Conservation (phyloP, 2,888 invertebrate species). For the Lathronympha strigana region DNA sequence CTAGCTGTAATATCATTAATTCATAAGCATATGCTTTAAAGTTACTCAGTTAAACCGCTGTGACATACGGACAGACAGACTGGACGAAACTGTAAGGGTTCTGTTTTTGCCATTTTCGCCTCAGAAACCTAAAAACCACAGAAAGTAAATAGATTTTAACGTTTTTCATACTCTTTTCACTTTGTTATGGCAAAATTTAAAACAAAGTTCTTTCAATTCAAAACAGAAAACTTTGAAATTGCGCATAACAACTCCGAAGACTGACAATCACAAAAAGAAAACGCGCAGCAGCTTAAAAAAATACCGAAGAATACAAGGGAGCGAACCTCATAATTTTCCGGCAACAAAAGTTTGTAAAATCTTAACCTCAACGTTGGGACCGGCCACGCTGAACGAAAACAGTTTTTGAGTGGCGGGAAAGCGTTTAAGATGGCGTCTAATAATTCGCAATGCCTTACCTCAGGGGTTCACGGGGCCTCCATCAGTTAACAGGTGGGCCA, state of each 20-base stretch:
- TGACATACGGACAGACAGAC: too few relatives aligned
- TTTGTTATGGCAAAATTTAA: neutral
- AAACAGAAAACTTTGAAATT: neutral
- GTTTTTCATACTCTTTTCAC: neutral
- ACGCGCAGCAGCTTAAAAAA: slow-evolving; percentile 19
- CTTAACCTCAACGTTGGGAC: slow-evolving; percentile 17
- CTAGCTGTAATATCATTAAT: too few relatives aligned
- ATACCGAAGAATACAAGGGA: neutral
- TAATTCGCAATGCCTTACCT: slow-evolving; percentile 60
- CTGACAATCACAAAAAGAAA: slow-evolving; percentile 6
- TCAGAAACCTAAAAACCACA: too few relatives aligned
- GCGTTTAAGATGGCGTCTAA: slow-evolving; percentile 22
- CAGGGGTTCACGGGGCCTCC: slow-evolving; percentile 68
- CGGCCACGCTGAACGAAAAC: slow-evolving; percentile 1
- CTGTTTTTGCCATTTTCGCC: too few relatives aligned
- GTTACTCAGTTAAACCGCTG: too few relatives aligned
- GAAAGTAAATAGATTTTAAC: neutral
- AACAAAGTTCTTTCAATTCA: neutral
- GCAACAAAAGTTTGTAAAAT: slow-evolving; percentile 18
- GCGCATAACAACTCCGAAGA: neutral
- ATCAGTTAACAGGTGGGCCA: slow-evolving; percentile 77
- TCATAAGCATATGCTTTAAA: too few relatives aligned
- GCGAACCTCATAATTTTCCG: slow-evolving; percentile 19
- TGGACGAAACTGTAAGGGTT: too few relatives aligned
- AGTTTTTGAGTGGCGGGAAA: slow-evolving; percentile 35